Conservation (phyloP, 2,113 vertebrate genomes). For the Embiotoca jacksoni region DNA sequence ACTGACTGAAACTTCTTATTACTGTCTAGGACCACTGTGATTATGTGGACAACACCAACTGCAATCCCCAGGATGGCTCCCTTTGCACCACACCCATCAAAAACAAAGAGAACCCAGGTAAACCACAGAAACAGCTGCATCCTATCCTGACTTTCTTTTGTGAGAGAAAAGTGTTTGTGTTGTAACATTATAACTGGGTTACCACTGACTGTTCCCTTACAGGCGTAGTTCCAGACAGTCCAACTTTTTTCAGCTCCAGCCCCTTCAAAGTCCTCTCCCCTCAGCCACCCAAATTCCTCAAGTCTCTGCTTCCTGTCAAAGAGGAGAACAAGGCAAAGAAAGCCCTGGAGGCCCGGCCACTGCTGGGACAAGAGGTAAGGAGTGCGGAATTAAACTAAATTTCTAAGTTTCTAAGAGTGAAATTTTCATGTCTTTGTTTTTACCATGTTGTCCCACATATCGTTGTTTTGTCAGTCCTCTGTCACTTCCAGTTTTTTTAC, state of each 20-base stretch:
- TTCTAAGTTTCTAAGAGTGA: neutral
- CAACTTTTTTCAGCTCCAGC: constrained; percentile 89
- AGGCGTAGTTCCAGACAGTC: constrained; percentile 86
- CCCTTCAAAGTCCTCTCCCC: constrained; percentile 95
- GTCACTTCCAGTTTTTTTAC: constrained; percentile 16
- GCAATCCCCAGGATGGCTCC: constrained; percentile 87
- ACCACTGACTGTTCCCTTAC: constrained; percentile 4
- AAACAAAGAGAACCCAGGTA: constrained; percentile 87
- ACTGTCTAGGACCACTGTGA: constrained; percentile 88
- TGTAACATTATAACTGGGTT: neutral
- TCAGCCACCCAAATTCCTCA: constrained; percentile 96
- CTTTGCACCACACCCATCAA: constrained; percentile 90
- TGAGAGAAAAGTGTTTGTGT: neutral
- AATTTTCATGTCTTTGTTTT: constrained; percentile 11
- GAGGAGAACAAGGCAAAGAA: constrained; percentile 92
- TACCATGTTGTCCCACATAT: neutral
- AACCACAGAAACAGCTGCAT: constrained; percentile 1
- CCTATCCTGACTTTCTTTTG: neutral
- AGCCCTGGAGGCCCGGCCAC: constrained; percentile 90
- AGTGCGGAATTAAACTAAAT: neutral
- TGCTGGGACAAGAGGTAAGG: constrained; percentile 94
- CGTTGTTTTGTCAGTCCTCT: constrained; percentile 5
- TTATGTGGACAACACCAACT: constrained; percentile 86
- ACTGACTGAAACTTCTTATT: neutral
- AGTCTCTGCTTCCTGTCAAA: constrained; percentile 94